Base-by-base conservation (phyloP, 1,140 invertebrate genomes). In the Protaetia brevitarsis region DNA sequence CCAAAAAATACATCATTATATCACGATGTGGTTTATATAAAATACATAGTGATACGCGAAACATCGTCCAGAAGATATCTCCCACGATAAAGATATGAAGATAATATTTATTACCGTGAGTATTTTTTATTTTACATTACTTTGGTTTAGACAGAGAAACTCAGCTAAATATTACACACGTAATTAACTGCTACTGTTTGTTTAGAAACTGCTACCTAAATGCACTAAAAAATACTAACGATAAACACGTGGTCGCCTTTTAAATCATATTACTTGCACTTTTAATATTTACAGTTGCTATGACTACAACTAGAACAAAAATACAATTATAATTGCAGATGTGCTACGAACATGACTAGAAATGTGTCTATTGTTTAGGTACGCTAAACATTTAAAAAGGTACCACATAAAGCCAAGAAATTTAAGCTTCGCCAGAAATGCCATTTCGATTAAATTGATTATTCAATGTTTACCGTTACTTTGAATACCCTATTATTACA, bases 11-110 rank as follows among this genome's bases (percentile, higher is more conserved):
- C 21, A 51, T 51, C 28, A 59, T 16, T n/a, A 31, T 6, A 59
- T 5, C 10, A 59, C 27, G 30, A 59, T 59, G 57, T 29, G 57
- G 29, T 59, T 59, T 59, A 59, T 59, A 29, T 59, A 29, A 29
- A 7, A 59, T 59, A 13, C 30, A 29, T 23, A 59, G 26, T 29
- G 57, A 11, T 59, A 28, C 6, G 21, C 41, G 1, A 51, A 51
- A 23, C 7, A 51, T 51, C 41, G 3, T 23, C 16, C 21, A 51
- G 16, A 51, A 51, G 19, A 51, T 51, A 51, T 51, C 26, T 27
- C 1, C 27, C 16, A 59, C 29, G 13, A 2, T 29, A 59, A 59
- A 59, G 41, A 51, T 8, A 51, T 51, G 41, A 51, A 51, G 41
- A 23, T 51, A 51, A 51, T 51, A 51, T 51, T 51, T 51, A 51